Conservation (phyloP, 2,797 vertebrate genomes). For the Diplodus sargus region DNA sequence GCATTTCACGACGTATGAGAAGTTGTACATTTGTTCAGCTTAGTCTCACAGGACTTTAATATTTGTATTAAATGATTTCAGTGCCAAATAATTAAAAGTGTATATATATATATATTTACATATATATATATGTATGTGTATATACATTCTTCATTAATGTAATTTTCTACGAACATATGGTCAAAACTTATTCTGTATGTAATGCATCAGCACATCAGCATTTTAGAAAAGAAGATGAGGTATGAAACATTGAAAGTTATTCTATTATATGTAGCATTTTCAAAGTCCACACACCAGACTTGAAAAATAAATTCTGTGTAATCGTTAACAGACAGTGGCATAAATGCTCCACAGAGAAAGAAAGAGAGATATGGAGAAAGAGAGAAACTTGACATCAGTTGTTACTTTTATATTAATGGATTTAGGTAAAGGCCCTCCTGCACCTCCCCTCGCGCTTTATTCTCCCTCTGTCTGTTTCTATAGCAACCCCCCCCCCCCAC, state of each 20-base stretch:
- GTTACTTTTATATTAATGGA: conserved; percentile 49
- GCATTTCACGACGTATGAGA: conserved; percentile 56
- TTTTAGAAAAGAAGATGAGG: conserved; percentile 66
- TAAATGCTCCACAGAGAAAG: conserved; percentile 86
- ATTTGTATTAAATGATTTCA: conserved; percentile 29
- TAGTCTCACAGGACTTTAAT: conserved; percentile 52
- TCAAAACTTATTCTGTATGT: conserved; percentile 40
- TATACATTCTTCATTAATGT: conserved; percentile 29
- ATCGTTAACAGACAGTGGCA: conserved; percentile 67
- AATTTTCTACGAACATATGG: conserved; percentile 46
- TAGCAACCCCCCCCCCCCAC: conserved; percentile 58
- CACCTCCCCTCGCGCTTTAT: conserved; percentile 70
- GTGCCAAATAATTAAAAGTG: conserved; percentile 32
- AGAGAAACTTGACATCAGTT: conserved; percentile 82
- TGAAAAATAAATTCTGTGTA: conserved; percentile 62
- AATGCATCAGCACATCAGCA: conserved; percentile 52
- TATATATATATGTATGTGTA: too few species aligned
- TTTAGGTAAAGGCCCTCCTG: conserved; percentile 76
- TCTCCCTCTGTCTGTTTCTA: conserved; percentile 67
- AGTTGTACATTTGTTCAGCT: conserved; percentile 45
- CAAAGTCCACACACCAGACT: conserved; percentile 76
- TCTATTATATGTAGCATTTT: conserved; percentile 63
- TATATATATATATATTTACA: too few species aligned
- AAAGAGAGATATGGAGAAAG: conserved; percentile 88
- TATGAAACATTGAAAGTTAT: conserved; percentile 63